Percentiles rank a stretch among this genome's conserved stretches.
phyloP scores from a whole-genome alignment of 2,113 vertebrate genomes.

The Eulemur rufifrons region DNA sequence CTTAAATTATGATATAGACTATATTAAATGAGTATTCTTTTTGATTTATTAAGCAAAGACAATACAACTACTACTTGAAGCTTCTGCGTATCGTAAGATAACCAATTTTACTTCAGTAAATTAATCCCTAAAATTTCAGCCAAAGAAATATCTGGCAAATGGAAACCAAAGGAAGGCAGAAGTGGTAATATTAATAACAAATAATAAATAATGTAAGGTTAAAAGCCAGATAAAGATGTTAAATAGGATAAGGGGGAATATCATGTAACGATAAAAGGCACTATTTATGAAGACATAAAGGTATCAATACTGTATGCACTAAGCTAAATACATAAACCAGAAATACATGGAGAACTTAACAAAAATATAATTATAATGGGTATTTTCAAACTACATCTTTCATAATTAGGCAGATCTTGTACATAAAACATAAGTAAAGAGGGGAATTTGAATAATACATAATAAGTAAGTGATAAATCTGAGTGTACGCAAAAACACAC shows the following conservation, averaged over 20 bases:
- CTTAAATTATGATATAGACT: no score
- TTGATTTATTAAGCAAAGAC: conserved; percentile 46
- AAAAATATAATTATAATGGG: neutral
- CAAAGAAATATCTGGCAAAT: neutral
- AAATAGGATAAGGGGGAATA: neutral
- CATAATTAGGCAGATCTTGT: neutral
- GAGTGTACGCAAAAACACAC: no score
- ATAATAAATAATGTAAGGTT: neutral
- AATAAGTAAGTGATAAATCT: no score
- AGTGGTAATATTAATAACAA: neutral
- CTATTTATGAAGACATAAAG: neutral
- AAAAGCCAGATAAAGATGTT: neutral
- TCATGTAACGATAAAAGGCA: neutral
- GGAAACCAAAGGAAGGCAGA: neutral
- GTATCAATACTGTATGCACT: neutral
- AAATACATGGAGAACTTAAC: conserved; percentile 3
- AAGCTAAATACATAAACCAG: conserved; percentile 20
- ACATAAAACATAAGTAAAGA: neutral
- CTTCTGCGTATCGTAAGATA: neutral
- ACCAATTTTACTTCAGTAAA: neutral
- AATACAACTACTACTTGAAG: conserved; percentile 17
- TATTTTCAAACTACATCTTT: neutral
- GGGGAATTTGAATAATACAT: neutral
- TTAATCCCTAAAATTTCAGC: neutral
- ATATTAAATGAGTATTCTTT: neutral